phyloP scores from a whole-genome alignment of 2,113 vertebrate species.

The Oplegnathus fasciatus region DNA sequence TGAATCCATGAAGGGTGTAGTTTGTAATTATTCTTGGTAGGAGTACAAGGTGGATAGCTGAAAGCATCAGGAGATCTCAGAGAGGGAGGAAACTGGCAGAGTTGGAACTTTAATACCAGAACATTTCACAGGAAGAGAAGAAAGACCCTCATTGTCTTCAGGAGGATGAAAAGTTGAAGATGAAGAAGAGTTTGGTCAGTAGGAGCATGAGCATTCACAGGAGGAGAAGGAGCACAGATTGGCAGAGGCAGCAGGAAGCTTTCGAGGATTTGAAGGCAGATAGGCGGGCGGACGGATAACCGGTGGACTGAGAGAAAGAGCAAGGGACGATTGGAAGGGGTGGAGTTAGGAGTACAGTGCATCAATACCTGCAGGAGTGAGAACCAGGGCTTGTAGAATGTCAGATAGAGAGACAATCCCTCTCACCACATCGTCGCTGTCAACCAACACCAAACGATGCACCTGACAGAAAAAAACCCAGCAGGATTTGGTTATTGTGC shows the following conservation, averaged over 20 bases:
- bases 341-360: constrained; percentile 90
- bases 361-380: constrained; percentile 96
- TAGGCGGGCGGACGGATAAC: neutral
- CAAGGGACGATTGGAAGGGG: constrained; percentile 19
- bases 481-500: neutral
- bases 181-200: neutral
- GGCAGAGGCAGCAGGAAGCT: constrained; percentile 37
- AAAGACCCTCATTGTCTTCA: neutral
- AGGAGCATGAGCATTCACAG: neutral
- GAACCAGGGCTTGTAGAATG: constrained; percentile 95
- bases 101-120: neutral
- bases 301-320: constrained; percentile 23
- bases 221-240: neutral
- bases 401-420: constrained; percentile 97
- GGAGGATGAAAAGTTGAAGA: neutral
- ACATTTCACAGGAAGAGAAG: neutral
- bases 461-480: constrained; percentile 84
- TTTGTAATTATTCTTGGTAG: neutral
- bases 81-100: neutral
- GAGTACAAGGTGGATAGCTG: neutral
- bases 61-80: neutral
- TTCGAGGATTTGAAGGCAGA: constrained; percentile 24
- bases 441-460: constrained; percentile 95
- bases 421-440: constrained; percentile 87
- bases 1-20: neutral